Percentiles rank a stretch among this genome's conserved stretches.
phyloP scores from a whole-genome alignment of 1,140 invertebrate species.

The Meloidogyne floridensis region DNA sequence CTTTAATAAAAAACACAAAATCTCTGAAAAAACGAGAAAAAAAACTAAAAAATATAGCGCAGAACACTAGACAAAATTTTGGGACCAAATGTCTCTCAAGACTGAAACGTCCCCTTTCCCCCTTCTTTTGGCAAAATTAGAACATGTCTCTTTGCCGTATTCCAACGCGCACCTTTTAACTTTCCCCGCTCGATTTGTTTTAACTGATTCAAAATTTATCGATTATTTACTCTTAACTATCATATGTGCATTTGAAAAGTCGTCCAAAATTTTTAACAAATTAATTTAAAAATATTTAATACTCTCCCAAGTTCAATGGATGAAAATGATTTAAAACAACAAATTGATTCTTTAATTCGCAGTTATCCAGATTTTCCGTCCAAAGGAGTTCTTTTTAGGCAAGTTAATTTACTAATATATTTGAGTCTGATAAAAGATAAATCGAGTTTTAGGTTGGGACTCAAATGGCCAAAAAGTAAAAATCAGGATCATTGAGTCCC shows the following conservation, averaged over 20 bases:
- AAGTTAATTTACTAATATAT: not conserved
- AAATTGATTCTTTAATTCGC: slow-evolving; percentile 17
- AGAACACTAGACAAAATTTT: too few species aligned
- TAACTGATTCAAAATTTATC: too few species aligned
- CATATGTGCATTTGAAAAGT: not conserved
- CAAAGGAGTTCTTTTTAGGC: slow-evolving; percentile 28
- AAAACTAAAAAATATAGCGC: too few species aligned
- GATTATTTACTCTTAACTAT: too few species aligned
- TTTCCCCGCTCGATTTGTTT: too few species aligned
- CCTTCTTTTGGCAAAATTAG: too few species aligned
- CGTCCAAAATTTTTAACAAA: not conserved
- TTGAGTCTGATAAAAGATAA: not conserved
- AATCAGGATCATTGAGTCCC: not conserved
- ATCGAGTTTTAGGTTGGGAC: not conserved
- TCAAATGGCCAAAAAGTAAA: not conserved
- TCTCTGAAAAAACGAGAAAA: too few species aligned
- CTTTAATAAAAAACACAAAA: too few species aligned
- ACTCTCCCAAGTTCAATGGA: not conserved
- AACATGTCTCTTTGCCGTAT: too few species aligned
- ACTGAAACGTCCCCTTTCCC: too few species aligned
- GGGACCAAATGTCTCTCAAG: too few species aligned
- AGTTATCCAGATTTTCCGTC: slow-evolving; percentile 18
- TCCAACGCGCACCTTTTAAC: too few species aligned
- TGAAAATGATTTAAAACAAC: slow-evolving; percentile 15
- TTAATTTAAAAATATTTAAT: not conserved